phyloP scores from a whole-genome alignment of 1,140 invertebrate genomes.

The Leptopilina clavipes region DNA sequence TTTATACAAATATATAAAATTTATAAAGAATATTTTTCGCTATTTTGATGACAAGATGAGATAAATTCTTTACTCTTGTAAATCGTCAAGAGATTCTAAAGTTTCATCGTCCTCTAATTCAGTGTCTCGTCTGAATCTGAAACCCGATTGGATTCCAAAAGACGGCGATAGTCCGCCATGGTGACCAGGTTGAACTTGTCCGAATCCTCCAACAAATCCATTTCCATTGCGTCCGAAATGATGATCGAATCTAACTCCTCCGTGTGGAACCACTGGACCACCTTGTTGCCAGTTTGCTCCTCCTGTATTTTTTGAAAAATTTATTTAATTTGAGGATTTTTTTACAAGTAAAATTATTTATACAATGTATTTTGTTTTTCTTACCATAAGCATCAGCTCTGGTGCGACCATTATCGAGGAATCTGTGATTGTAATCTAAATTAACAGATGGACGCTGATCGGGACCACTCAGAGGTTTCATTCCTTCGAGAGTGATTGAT shows the following conservation, averaged over 20 bases:
- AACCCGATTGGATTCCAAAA: constrained; percentile 30
- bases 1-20: too few species aligned
- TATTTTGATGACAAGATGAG: too few species aligned
- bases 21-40: too few species aligned
- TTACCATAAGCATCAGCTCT: neutral
- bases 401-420: constrained; percentile 22
- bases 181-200: constrained; percentile 43
- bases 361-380: too few species aligned
- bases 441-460: constrained; percentile 47
- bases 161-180: constrained; percentile 41
- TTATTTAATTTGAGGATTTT: too few species aligned
- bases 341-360: too few species aligned
- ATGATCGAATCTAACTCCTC: constrained; percentile 40
- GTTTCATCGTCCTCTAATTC: neutral
- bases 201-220: constrained; percentile 46
- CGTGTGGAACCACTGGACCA: constrained; percentile 32
- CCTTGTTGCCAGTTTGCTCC: neutral
- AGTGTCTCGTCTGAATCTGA: neutral
- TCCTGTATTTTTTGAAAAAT: neutral
- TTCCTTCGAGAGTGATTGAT: constrained; percentile 12
- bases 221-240: constrained; percentile 35
- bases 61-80: constrained; percentile 6
- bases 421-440: constrained; percentile 45
- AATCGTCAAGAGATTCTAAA: neutral
- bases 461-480: constrained; percentile 50